phyloP scores from a whole-genome alignment of 1,140 invertebrate species.

The Acarapis woodi region DNA sequence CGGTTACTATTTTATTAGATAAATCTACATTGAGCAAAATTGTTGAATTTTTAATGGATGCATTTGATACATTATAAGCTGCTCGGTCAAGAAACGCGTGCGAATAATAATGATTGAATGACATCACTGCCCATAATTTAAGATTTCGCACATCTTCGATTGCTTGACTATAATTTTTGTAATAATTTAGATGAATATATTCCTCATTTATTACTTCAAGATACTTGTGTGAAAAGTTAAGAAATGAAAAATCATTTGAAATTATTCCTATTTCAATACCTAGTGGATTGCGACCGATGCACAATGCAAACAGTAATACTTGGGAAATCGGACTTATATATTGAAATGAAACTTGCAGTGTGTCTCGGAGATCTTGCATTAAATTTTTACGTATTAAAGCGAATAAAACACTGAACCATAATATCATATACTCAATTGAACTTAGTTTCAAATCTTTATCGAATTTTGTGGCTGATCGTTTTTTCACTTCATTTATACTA shows the following conservation, averaged over 20 bases:
- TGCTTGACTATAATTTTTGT: neutral
- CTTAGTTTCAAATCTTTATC: too few species aligned
- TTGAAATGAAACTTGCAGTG: constrained; percentile 46
- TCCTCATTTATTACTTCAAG: neutral
- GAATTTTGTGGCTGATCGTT: too few species aligned
- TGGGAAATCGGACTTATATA: constrained; percentile 67
- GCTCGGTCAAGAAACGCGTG: too few species aligned
- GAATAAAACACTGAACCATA: constrained; percentile 2
- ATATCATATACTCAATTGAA: too few species aligned
- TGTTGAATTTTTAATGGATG: too few species aligned
- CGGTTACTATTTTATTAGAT: too few species aligned
- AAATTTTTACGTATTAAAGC: constrained; percentile 6
- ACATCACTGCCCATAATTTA: constrained; percentile 10
- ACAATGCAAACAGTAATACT: constrained; percentile 70
- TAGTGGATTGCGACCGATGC: constrained; percentile 61
- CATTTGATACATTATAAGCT: too few species aligned
- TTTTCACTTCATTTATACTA: too few species aligned
- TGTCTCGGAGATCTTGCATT: constrained; percentile 9
- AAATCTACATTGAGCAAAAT: too few species aligned
- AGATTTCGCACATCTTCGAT: neutral
- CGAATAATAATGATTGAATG: too few species aligned
- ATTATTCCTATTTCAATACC: constrained; percentile 36
- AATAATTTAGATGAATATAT: neutral
- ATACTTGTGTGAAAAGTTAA: neutral
- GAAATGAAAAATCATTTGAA: neutral